Evolutionary conservation across 2,113 vertebrate species (phyloP).

Genomic region (Acanthisitta chloris): DNA sequence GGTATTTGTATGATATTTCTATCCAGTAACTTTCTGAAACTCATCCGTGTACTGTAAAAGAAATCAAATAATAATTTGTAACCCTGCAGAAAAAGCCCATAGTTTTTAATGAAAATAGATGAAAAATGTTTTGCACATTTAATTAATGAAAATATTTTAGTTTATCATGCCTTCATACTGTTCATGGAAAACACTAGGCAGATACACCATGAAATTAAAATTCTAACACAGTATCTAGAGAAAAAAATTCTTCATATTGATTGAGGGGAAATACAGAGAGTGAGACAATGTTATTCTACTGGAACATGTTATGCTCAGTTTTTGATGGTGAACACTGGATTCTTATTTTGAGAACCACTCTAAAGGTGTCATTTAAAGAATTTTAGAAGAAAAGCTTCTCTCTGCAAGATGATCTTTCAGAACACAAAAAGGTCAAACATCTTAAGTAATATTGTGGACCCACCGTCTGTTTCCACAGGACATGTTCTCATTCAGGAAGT

Average conservation of each 20-base stretch:
- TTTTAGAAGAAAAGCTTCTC: neutral
- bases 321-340: neutral
- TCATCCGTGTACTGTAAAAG: neutral
- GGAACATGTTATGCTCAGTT: neutral
- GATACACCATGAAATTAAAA: neutral
- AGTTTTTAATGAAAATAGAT: neutral
- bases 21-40: neutral
- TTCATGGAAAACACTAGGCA: neutral
- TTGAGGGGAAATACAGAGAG: neutral
- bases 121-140: neutral
- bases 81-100: neutral
- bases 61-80: neutral
- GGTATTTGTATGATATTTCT: neutral
- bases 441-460: slow-evolving; percentile 44
- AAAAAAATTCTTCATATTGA: neutral
- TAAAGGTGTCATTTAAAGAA: neutral
- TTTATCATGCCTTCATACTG: neutral
- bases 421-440: neutral
- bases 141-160: neutral
- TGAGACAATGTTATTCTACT: neutral
- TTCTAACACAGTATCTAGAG: neutral
- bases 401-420: neutral
- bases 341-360: neutral
- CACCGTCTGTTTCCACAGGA: slow-evolving; percentile 69
- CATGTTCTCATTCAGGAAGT: slow-evolving; percentile 75